Conservation (phyloP, 2,888 invertebrate genomes). For the Nymphalis urticae region DNA sequence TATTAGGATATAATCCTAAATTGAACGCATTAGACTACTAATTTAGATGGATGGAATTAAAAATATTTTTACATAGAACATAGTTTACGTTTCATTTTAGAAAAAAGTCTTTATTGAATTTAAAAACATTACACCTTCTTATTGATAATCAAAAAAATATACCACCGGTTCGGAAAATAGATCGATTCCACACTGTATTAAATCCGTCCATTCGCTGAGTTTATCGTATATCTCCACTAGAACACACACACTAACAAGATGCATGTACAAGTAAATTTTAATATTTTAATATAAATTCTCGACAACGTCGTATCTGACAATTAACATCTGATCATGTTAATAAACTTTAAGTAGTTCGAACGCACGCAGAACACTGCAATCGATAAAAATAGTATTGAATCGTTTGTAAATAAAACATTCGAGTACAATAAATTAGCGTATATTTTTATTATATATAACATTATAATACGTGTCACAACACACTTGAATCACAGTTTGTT, state of each 20-base stretch:
- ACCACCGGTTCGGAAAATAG: too few relatives aligned
- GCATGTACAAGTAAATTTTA: too few relatives aligned
- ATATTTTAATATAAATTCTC: too few relatives aligned
- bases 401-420: slow-evolving; percentile 33
- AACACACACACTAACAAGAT: too few relatives aligned
- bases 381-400: slow-evolving; percentile 17
- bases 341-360: background rate
- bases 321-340: slow-evolving; percentile 19
- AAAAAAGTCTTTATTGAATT: background rate
- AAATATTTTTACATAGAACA: slow-evolving; percentile 17
- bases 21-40: background rate
- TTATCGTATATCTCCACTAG: too few relatives aligned
- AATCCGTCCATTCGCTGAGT: too few relatives aligned
- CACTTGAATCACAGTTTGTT: slow-evolving; percentile 72
- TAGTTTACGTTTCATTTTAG: slow-evolving; percentile 46
- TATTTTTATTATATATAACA: slow-evolving; percentile 39
- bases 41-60: background rate
- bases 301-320: slow-evolving; percentile 39
- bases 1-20: background rate
- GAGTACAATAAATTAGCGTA: slow-evolving; percentile 40
- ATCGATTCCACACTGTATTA: too few relatives aligned
- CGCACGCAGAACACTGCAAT: slow-evolving; percentile 5
- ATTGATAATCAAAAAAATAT: too few relatives aligned
- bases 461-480: slow-evolving; percentile 43
- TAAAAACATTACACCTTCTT: too few relatives aligned